phyloP scores from a whole-genome alignment of 2,113 vertebrate genomes.

The Garra rufa region DNA sequence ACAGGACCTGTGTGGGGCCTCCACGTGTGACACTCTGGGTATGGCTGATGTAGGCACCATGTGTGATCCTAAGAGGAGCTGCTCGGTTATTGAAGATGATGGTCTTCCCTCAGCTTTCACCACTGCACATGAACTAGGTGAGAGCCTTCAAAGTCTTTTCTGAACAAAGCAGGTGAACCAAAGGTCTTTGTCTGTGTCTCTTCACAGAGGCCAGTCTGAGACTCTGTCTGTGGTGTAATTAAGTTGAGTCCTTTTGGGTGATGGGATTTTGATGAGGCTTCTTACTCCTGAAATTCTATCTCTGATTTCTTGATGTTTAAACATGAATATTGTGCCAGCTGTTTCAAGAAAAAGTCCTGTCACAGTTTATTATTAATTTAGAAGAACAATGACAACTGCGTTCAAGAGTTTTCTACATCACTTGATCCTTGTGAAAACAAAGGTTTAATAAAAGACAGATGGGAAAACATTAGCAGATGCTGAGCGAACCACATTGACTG shows the following conservation, averaged over 20 bases:
- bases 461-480: slow-evolving; percentile 55
- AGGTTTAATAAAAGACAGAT: slow-evolving; percentile 54
- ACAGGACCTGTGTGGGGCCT: slow-evolving; percentile 95
- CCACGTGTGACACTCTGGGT: slow-evolving; percentile 95
- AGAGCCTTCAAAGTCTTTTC: slow-evolving; percentile 54
- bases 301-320: slow-evolving; percentile 27
- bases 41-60: slow-evolving; percentile 99
- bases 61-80: slow-evolving; percentile 97
- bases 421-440: slow-evolving; percentile 46
- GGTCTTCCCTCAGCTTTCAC: slow-evolving; percentile 97
- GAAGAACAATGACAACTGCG: slow-evolving; percentile 25
- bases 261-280: slow-evolving; percentile 3
- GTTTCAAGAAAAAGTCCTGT: background rate
- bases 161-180: background rate
- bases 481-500: background rate
- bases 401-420: slow-evolving; percentile 34
- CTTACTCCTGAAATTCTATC: background rate
- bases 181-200: background rate
- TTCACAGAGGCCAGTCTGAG: background rate
- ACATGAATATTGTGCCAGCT: slow-evolving; percentile 7
- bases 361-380: slow-evolving; percentile 31
- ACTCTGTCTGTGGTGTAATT: background rate
- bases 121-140: slow-evolving; percentile 95
- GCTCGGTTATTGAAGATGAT: slow-evolving; percentile 97
- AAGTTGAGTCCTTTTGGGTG: background rate